phyloP scores from a whole-genome alignment of 2,888 invertebrate genomes.

The Lasioglossum figueresi region DNA sequence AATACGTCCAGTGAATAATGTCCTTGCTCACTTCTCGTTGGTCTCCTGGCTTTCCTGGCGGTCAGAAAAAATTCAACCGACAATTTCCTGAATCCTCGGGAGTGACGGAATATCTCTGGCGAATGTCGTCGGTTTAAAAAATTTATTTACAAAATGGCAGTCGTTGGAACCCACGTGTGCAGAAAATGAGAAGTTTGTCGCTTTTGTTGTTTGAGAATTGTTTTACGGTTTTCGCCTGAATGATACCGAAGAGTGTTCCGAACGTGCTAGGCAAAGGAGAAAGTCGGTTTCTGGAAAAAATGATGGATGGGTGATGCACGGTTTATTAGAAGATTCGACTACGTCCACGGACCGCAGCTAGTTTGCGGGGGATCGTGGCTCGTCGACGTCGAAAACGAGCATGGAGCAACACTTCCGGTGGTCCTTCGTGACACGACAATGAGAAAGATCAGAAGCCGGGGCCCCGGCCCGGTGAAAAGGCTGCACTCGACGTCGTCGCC shows the following conservation, averaged over 20 bases:
- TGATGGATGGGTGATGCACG: not conserved
- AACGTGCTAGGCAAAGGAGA: not conserved
- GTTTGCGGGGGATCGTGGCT: not conserved
- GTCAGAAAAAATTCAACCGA: not conserved
- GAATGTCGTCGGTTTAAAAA: not conserved
- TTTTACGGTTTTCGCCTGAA: too few relatives aligned
- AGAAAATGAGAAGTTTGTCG: too few relatives aligned
- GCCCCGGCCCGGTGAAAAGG: conserved; percentile 73
- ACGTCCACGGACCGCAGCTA: not conserved
- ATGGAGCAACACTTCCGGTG: conserved; percentile 50
- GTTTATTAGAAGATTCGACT: not conserved
- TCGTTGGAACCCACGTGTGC: not conserved
- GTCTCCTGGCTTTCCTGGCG: not conserved
- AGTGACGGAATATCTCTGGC: rapidly evolving
- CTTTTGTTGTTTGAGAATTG: too few relatives aligned
- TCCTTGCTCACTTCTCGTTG: not conserved
- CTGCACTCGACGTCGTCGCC: conserved; percentile 69
- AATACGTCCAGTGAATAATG: not conserved
- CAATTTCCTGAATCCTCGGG: not conserved
- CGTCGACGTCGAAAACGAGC: conserved; percentile 8
- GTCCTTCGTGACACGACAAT: conserved; percentile 81
- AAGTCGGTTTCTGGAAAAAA: not conserved
- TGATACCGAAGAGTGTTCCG: too few relatives aligned
- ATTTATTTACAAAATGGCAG: not conserved
- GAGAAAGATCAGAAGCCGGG: conserved; percentile 76